A percentile compares a stretch with the other conserved stretches of the same genome.
Evolutionary conservation across 2,888 invertebrate species (phyloP).

Genomic region (Hydroisotoma schaefferi): DNA sequence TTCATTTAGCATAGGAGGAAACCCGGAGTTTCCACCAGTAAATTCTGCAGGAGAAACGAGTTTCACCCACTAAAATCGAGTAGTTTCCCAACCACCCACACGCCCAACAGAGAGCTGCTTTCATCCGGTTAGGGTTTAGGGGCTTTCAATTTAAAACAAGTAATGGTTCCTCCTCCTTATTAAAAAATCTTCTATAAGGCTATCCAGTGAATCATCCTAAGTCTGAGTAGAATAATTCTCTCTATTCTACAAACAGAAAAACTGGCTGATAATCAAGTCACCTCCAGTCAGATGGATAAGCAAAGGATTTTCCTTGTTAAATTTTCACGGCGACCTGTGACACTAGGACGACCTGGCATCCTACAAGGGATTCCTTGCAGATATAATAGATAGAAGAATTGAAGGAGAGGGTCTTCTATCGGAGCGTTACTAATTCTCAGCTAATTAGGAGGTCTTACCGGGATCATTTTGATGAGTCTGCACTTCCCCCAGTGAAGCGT

Average conservation of each 20-base stretch:
- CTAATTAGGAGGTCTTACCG: slow-evolving; percentile 44
- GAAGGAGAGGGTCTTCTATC: slow-evolving; percentile 15
- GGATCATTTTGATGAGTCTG: slow-evolving; percentile 8
- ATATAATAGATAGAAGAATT: slow-evolving; percentile 20
- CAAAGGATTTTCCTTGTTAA: slow-evolving; percentile 46
- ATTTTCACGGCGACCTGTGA: slow-evolving; percentile 47
- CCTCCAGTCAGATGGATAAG: slow-evolving; percentile 1
- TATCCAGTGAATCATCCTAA: no score
- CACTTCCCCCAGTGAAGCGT: slow-evolving; percentile 2
- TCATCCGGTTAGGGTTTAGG: no score
- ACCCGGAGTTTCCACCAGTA: no score
- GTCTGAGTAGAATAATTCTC: neutral
- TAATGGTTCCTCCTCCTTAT: no score
- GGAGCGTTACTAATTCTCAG: slow-evolving; percentile 44
- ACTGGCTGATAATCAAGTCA: slow-evolving; percentile 1
- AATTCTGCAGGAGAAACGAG: no score
- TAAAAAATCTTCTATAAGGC: no score
- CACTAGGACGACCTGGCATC: slow-evolving; percentile 36
- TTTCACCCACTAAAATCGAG: no score
- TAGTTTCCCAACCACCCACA: no score
- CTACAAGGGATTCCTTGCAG: slow-evolving; percentile 14
- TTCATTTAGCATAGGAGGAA: no score
- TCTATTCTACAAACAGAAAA: neutral
- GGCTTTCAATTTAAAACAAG: no score
- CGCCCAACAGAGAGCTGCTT: no score